Evolutionary conservation across 1,140 invertebrate species (phyloP), one percentile per base, ranked within the genome.

Genomic region (Spodoptera frugiperda): DNA sequence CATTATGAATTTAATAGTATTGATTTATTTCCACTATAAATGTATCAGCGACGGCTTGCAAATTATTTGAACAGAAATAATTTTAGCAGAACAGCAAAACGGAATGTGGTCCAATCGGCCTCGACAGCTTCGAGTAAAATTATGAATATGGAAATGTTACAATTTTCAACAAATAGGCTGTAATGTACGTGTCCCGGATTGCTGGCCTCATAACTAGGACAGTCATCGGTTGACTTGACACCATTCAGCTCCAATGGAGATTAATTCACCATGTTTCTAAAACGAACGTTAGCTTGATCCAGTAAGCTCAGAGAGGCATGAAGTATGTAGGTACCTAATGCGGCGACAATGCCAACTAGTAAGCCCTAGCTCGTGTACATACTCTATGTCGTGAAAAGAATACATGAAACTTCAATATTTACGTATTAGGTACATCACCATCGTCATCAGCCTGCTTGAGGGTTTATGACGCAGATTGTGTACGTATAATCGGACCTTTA

Each of bases 131-230:
- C 33, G 33, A 39, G 33, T 10, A 39, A 10, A 9, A 39, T 39
- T 59, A 77, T 77, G 75, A 77, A 77, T 77, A 77, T 77, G 33
- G 51, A 68, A 63, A 71, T 53, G 25, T 57, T 39, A 55, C 5
- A 71, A 71, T 71, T 71, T 55, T 33, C 53, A 10, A 71, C 51
- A 71, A 55, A 55, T 54, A 33, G 51, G 33, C 9, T 39, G 33
- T 39, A 39, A 6, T 39, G 6, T 57, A 12, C 53, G 51, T 19
- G 68, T 71, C 68, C 68, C 33, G 68, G 68, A 71, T 71, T 55
- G 17, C 3, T 3, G 53, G 67, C 11, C 33, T 15, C 51, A 44
- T 57, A 71, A 21, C 15, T 71, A 17, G 53, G 17, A 19, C 68
- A 71, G 17, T 44, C 68, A 71, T 55, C 51, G 55, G 15, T 71